phyloP scores from a whole-genome alignment of 2,888 invertebrate genomes.

The Xestia xanthographa region DNA sequence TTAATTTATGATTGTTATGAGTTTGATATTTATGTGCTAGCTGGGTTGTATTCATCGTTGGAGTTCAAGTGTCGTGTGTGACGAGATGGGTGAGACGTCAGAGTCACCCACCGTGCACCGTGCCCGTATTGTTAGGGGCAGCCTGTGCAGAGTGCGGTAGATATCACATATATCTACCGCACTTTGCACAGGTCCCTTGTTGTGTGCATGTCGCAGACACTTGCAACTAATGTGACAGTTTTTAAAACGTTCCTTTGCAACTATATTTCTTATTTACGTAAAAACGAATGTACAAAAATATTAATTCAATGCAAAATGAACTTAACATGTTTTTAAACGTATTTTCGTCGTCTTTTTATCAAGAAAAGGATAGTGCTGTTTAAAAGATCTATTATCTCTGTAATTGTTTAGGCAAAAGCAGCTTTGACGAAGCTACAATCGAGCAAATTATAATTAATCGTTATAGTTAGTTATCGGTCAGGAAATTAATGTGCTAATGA shows the following conservation, averaged over 20 bases:
- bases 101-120: constrained; percentile 30
- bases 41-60: constrained; percentile 18
- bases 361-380: background rate
- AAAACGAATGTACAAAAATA: background rate
- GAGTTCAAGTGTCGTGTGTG: constrained; percentile 39
- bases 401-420: constrained; percentile 20
- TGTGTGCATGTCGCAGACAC: constrained; percentile 41
- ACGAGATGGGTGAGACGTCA: constrained; percentile 47
- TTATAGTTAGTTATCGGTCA: constrained; percentile 30
- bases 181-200: no score
- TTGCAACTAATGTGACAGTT: constrained; percentile 8
- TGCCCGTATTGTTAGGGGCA: constrained; percentile 47
- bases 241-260: background rate
- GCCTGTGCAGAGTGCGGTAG: constrained; percentile 29
- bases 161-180: no score
- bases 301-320: background rate
- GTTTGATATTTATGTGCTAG: constrained; percentile 18
- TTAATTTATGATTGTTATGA: constrained; percentile 28
- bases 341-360: background rate
- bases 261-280: no score
- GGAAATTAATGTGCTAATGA: constrained; percentile 42
- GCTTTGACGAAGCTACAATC: constrained; percentile 35
- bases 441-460: constrained; percentile 24
- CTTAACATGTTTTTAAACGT: background rate
- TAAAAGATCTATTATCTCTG: constrained; percentile 19